Evolutionary conservation across 2,888 invertebrate species (phyloP), one percentile per base, ranked within the genome.

Genomic region (Neria commutata): DNA sequence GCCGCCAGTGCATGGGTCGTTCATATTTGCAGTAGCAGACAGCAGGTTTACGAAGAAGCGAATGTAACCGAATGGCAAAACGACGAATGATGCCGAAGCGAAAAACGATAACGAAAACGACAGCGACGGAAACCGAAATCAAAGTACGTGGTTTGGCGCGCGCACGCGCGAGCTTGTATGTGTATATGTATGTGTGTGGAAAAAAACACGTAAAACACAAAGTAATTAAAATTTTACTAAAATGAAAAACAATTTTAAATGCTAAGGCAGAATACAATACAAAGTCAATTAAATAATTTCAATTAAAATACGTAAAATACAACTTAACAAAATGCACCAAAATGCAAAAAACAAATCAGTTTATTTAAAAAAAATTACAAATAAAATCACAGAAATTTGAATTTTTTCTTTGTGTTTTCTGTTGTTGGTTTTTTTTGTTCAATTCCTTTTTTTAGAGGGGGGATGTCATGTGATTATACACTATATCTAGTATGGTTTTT

Each of bases 21-120:
- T 81, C 80, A 81, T 81, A 64, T 69, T 78, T 76, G 78, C 80
- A 79, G 77, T 80, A 79, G 79, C 79, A 72, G 74, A 63, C 62
- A 72, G 60, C 64, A 63, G 53, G 40, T 42, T 21, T 55, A 62
- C 33, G 54, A 55, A 54, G 54, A 45, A 42, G 34, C 52, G 58
- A 34, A 21, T 29, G 58, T 61, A 47, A 56, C 42, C 26, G 45
- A 33, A 52, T 52, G 29, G 42, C 24, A 42, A 50, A 26, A 17
- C n/a, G 54, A 55, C n/a, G n/a, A n/a, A n/a, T n/a, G n/a, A n/a
- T n/a, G n/a, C 54, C 50, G 33, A 58, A 19, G n/a, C n/a, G 33
- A 29, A n/a, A 14, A 42, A 54, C 40, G 16, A 47, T 40, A 50
- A 50, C 37, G 49, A 23, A n/a, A 33, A 10, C 33, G n/a, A 52